These are phyloP conservation scores for Luffia ferchaultella DNA, from an alignment of 2,888 invertebrate species.

Conservation along the genomic window DNA sequence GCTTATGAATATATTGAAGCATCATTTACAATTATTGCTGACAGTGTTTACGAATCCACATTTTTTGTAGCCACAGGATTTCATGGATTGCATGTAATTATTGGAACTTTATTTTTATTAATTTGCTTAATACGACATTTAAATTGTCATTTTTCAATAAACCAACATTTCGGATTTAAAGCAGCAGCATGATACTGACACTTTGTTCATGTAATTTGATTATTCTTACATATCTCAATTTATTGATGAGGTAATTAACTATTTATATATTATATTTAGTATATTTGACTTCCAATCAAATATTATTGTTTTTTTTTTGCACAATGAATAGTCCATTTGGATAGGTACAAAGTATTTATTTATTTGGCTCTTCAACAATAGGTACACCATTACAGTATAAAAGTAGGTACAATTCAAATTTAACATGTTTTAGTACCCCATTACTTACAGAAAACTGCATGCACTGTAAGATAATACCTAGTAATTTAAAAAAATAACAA, in stretches of 20 bases:
- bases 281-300: constrained; percentile 77
- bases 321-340: too few relatives aligned
- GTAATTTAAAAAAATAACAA: too few relatives aligned
- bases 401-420: too few relatives aligned
- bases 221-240: constrained; percentile 64
- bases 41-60: constrained; percentile 71
- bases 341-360: too few relatives aligned
- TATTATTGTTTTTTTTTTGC: too few relatives aligned
- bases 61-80: constrained; percentile 81
- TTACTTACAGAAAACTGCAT: too few relatives aligned
- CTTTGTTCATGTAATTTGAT: constrained; percentile 44
- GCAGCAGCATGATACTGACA: constrained; percentile 51
- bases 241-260: constrained; percentile 73
- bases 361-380: too few relatives aligned
- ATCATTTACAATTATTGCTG: constrained; percentile 36
- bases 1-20: constrained; percentile 74
- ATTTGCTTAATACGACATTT: constrained; percentile 35
- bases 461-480: too few relatives aligned
- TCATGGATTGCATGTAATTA: constrained; percentile 78
- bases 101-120: constrained; percentile 43
- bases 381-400: too few relatives aligned
- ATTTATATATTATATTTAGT: constrained; percentile 75
- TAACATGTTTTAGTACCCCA: too few relatives aligned
- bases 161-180: constrained; percentile 45
- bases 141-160: constrained; percentile 35